Evolutionary conservation across 2,888 invertebrate genomes (phyloP), one percentile per base, ranked within the genome.

Genomic region (Cataglyphis livida): DNA sequence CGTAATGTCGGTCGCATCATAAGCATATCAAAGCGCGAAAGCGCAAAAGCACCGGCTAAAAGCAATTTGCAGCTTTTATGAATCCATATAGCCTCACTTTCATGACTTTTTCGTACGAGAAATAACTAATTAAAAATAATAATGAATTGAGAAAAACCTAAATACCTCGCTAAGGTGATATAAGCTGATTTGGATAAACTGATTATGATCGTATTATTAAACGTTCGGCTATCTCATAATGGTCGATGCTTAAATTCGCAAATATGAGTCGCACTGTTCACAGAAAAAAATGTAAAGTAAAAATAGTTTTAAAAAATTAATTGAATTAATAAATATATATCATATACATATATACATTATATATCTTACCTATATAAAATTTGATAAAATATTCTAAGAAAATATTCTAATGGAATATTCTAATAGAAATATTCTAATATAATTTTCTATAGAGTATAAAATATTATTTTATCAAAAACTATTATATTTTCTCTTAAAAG

Each of bases 41-140:
- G 35, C n/a, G 35, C 12, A 28, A 54, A 6, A 73, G 54, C 7
- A 28, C 15, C 18, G 44, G 28, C 73, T 61, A 73, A 28, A 71
- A 71, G 28, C 59, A 73, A 59, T 73, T 73, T 73, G 38, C 73
- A 59, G 59, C 59, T 73, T 73, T 73, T 73, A 73, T 61, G 41
- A 44, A 73, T 61, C n/a, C 73, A 54, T 59, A n/a, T 28, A 57
- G 41, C 21, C 41, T 73, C 28, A 15, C 28, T 3, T 7, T 28
- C n/a, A 32, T 54, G 21, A 25, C 18, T 61, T 41, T 59, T 12
- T 44, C 15, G 10, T 44, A 44, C n/a, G 18, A 7, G 28, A 73
- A 73, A 73, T 73, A 73, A 41, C 12, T 59, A 59, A 59, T 59
- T 59, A 21, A 73, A 71, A 71, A 21, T 70, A 57, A 21, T 15